Conservation (phyloP, 1,140 invertebrate genomes). For the Zaprionus ornatus region DNA sequence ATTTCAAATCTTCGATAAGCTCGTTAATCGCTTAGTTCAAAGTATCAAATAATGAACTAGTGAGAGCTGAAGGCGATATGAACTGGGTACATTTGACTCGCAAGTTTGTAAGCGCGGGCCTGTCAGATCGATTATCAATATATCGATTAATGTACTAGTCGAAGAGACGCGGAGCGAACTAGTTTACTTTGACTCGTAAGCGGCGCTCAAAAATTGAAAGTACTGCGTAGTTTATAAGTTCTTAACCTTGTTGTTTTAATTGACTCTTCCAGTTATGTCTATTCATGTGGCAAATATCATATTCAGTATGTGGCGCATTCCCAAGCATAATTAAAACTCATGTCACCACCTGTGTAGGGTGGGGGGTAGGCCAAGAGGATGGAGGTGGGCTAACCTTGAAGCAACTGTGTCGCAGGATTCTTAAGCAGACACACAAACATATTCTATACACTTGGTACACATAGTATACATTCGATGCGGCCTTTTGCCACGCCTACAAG, state of each 20-base stretch:
- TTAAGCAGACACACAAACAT: background rate
- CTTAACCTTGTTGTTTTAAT: background rate
- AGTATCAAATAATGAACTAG: too few relatives aligned
- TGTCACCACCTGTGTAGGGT: constrained; percentile 15
- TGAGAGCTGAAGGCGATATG: too few relatives aligned
- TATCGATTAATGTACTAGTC: background rate
- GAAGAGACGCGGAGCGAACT: background rate
- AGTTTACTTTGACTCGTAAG: background rate
- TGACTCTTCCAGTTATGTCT: background rate
- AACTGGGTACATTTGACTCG: background rate
- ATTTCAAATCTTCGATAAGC: too few relatives aligned
- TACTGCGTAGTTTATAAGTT: background rate
- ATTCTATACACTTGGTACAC: background rate
- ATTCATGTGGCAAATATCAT: constrained; percentile 1
- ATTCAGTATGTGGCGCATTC: background rate
- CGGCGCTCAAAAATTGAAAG: background rate
- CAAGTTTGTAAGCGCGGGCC: too few relatives aligned
- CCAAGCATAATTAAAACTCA: constrained; percentile 26
- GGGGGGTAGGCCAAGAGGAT: background rate
- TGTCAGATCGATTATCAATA: background rate
- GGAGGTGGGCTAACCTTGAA: constrained; percentile 31
- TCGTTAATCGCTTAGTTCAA: too few relatives aligned
- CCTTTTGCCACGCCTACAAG: constrained; percentile 30
- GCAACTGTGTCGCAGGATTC: constrained; percentile 1
- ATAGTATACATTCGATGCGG: constrained; percentile 15